phyloP scores from a whole-genome alignment of 2,888 invertebrate genomes.

The Rugalucina vietnamica region DNA sequence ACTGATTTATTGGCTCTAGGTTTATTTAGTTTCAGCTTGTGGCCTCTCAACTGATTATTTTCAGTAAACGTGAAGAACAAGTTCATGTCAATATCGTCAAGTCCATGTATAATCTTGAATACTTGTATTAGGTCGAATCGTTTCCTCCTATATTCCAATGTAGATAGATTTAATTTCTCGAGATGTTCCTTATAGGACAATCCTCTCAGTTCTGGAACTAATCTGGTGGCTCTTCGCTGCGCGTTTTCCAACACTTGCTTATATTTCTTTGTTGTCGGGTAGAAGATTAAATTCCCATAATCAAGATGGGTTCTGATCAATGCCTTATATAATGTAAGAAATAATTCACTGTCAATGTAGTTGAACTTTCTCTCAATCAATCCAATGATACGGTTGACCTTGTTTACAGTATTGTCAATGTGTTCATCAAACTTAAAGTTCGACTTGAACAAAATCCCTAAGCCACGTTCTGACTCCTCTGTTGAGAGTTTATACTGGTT shows the following conservation, averaged over 20 bases:
- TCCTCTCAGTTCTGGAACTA: neutral
- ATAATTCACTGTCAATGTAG: constrained; percentile 25
- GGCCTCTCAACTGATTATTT: neutral
- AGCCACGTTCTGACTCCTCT: constrained; percentile 4
- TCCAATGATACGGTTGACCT: constrained; percentile 22
- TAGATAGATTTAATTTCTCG: neutral
- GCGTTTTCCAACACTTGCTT: constrained; percentile 15
- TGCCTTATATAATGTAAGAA: constrained; percentile 28
- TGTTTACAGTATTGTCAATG: constrained; percentile 16
- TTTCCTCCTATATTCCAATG: neutral
- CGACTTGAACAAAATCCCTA: constrained; percentile 16
- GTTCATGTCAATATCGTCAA: neutral
- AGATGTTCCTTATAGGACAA: neutral
- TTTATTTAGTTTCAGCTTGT: neutral
- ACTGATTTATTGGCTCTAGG: neutral
- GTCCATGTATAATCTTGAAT: neutral
- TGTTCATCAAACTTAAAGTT: constrained; percentile 26
- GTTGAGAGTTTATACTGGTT: neutral
- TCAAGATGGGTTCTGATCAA: constrained; percentile 22
- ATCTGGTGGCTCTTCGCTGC: constrained; percentile 8
- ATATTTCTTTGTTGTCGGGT: constrained; percentile 17
- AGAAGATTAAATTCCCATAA: constrained; percentile 26
- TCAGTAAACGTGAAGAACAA: neutral
- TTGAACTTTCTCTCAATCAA: constrained; percentile 31
- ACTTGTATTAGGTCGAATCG: neutral